Conservation (phyloP, 2,888 invertebrate genomes). For the Altica lythri region DNA sequence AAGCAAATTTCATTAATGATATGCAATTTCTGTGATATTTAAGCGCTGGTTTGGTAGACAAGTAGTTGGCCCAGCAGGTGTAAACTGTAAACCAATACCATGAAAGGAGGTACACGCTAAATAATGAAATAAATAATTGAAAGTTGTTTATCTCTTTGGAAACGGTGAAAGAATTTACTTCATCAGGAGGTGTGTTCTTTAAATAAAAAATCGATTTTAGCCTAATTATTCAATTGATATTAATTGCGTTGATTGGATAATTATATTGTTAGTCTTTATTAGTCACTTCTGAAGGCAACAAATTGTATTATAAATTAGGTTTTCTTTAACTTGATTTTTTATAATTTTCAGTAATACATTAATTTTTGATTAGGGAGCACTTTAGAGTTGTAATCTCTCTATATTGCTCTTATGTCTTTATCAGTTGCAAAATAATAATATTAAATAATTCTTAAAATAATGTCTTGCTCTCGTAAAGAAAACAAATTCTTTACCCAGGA, state of each 20-base stretch:
- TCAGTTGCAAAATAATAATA: too few relatives aligned
- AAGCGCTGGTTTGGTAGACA: conserved; percentile 2
- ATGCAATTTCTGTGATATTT: conserved; percentile 32
- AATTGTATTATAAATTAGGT: too few relatives aligned
- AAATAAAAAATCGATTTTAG: not conserved
- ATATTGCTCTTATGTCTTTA: too few relatives aligned
- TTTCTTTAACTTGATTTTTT: too few relatives aligned
- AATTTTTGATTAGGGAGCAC: too few relatives aligned
- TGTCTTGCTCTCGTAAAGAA: too few relatives aligned
- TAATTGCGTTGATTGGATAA: not conserved
- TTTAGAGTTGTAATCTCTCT: too few relatives aligned
- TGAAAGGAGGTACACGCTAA: conserved; percentile 9
- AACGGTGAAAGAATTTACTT: not conserved
- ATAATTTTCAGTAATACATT: too few relatives aligned
- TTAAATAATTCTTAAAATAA: too few relatives aligned
- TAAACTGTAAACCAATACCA: conserved; percentile 8
- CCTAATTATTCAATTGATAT: not conserved
- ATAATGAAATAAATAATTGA: conserved; percentile 14
- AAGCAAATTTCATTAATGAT: conserved; percentile 30
- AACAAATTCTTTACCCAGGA: too few relatives aligned
- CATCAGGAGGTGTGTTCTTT: conserved; percentile 3
- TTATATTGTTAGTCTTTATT: too few relatives aligned
- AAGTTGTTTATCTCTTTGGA: conserved; percentile 7
- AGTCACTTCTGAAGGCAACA: too few relatives aligned
- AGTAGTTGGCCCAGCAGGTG: conserved; percentile 10